These are phyloP conservation scores for Drosophila flavopinicola DNA, from an alignment of 2,888 invertebrate genomes.

Conservation along the genomic window DNA sequence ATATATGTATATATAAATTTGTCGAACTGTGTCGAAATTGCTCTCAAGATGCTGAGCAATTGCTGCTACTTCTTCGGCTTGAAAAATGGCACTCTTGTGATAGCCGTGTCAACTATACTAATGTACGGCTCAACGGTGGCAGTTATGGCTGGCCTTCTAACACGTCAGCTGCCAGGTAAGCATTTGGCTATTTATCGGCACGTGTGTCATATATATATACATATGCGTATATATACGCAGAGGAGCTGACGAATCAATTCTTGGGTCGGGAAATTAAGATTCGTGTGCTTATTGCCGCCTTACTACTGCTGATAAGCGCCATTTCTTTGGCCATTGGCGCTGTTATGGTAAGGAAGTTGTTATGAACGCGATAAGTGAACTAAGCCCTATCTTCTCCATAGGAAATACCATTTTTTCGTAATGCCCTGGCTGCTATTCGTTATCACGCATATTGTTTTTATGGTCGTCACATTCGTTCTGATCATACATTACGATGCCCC, in stretches of 20 bases:
- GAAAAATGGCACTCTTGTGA: neutral
- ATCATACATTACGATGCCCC: conserved; percentile 1
- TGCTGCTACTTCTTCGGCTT: conserved; percentile 14
- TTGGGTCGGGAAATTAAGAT: neutral
- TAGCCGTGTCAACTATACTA: neutral
- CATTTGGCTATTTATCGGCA: neutral
- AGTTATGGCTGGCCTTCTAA: neutral
- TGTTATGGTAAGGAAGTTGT: conserved; percentile 8
- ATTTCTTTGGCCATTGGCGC: conserved; percentile 3
- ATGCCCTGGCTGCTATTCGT: conserved; percentile 34
- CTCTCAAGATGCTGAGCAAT: conserved; percentile 11
- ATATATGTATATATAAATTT: too few species aligned
- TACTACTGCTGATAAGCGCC: conserved; percentile 1
- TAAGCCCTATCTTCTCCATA: neutral
- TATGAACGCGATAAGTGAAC: neutral
- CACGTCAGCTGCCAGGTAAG: conserved; percentile 22
- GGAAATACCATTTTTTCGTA: conserved; percentile 30
- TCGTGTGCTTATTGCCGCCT: conserved; percentile 7
- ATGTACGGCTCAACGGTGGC: conserved; percentile 2
- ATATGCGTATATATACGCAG: neutral
- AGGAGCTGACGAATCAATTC: conserved; percentile 11
- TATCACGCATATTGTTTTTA: conserved; percentile 11
- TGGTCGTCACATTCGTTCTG: neutral
- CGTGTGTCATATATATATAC: too few species aligned
- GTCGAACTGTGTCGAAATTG: neutral